A percentile compares a stretch with the other conserved stretches of the same genome.
Conservation (phyloP, 2,797 vertebrate species). For the Sparus aurata region DNA sequence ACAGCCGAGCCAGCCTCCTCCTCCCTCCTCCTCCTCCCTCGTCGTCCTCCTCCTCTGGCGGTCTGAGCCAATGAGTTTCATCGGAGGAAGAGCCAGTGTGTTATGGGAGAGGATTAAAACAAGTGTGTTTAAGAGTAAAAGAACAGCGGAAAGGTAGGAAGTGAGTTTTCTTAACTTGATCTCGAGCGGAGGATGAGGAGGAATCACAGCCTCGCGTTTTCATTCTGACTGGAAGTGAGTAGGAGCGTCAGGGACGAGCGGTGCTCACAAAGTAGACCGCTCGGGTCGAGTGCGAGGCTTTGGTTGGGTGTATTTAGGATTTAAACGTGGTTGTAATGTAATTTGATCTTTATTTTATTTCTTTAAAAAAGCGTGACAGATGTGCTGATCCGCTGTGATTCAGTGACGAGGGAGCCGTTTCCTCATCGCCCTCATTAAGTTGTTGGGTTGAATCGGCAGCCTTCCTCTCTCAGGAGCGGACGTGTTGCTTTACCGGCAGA, state of each 20-base stretch:
- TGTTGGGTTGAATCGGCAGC: slow-evolving; percentile 11
- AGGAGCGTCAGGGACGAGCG: slow-evolving; percentile 3
- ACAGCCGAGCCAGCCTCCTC: slow-evolving; percentile 52
- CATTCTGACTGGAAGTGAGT: slow-evolving; percentile 43
- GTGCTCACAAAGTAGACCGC: slow-evolving; percentile 36
- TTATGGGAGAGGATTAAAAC: slow-evolving; percentile 73
- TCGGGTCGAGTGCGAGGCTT: not conserved
- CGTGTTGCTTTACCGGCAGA: slow-evolving; percentile 40
- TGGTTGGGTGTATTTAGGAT: not conserved
- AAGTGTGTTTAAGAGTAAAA: slow-evolving; percentile 70
- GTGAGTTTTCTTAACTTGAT: slow-evolving; percentile 29
- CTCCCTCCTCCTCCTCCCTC: slow-evolving; percentile 63
- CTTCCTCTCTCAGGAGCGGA: not conserved
- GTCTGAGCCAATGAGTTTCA: slow-evolving; percentile 76
- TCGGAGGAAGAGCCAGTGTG: slow-evolving; percentile 59
- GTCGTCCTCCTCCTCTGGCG: slow-evolving; percentile 62
- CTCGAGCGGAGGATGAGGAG: not conserved
- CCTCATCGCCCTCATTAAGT: slow-evolving; percentile 33
- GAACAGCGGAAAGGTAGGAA: slow-evolving; percentile 74
- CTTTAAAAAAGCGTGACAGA: not conserved
- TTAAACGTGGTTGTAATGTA: not conserved
- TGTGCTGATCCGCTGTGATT: slow-evolving; percentile 12
- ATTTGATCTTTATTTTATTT: not conserved
- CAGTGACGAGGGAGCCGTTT: slow-evolving; percentile 16
- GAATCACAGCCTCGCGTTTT: not conserved